These are phyloP conservation scores for Oncorhynchus masou DNA, from an alignment of 2,113 vertebrate genomes.

Conservation along the genomic window DNA sequence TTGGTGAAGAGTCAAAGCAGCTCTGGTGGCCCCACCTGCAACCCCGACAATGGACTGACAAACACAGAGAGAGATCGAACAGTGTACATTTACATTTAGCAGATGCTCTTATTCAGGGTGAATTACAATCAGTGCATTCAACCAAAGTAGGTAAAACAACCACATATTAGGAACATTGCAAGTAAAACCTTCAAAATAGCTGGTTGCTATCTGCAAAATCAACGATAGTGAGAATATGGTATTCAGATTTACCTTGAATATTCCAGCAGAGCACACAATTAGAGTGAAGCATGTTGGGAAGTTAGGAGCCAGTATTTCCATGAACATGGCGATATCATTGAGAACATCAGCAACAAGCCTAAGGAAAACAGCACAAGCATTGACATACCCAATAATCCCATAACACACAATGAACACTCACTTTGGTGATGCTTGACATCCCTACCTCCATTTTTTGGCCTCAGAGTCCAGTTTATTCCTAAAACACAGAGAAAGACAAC, in stretches of 20 bases:
- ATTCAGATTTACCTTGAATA: slow-evolving; percentile 80
- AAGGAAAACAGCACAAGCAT: neutral
- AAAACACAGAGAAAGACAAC: slow-evolving; percentile 17
- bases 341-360: slow-evolving; percentile 88
- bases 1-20: slow-evolving; percentile 87
- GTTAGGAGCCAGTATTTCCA: slow-evolving; percentile 83
- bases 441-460: slow-evolving; percentile 89
- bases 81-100: neutral
- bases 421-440: neutral
- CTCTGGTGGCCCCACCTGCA: slow-evolving; percentile 88
- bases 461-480: slow-evolving; percentile 89
- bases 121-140: too few species aligned
- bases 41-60: slow-evolving; percentile 86
- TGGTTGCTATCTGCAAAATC: neutral
- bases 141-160: neutral
- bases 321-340: slow-evolving; percentile 86
- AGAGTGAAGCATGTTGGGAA: slow-evolving; percentile 80
- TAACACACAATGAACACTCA: neutral
- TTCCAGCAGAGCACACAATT: slow-evolving; percentile 79
- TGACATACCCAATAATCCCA: neutral
- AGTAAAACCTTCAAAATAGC: neutral
- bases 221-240: neutral
- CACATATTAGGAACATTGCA: neutral
- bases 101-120: too few species aligned
- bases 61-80: neutral